Base-by-base conservation (phyloP, 35 echinoderm and acorn worm species). In the Strongylocentrotus purpuratus region DNA sequence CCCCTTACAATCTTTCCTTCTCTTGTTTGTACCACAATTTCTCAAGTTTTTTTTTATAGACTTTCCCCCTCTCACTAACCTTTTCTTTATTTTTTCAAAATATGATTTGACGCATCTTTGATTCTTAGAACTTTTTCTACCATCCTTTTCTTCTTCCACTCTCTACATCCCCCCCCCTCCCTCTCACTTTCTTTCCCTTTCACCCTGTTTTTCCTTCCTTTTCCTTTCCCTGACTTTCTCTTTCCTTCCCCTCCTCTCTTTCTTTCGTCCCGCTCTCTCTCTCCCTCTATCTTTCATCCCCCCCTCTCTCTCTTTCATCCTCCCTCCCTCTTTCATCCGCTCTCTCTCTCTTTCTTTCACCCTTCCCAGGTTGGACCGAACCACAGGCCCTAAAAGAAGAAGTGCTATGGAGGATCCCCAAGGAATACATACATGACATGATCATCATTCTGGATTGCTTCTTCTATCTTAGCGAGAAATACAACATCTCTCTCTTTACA, bases 361-460 rank as follows among this genome's bases (percentile, higher is more conserved):
- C 9, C 46, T 61, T 4, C 58, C 33, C 71, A 96, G 96, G 96
- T 47, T 96, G 96, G 96, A 35, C 47, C 15, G 94, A 89, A 15
- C 94, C 65, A 32, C 88, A 87, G 7, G 92, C 88, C 45, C 86
- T 97, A 17, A 91, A 93, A 45, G 88, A 93, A 32, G 46, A 48
- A 46, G 92, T 97, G 5, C 48, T 97, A 33, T 94, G 95, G 9
- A 94, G 70, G 32, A 94, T 95, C 20, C 92, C 96, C 4, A 87
- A 92, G 33, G 15, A 78, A 60, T 78, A 94, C 22, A 91, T 95
- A 46, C 89, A 71, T 22, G 94, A 97, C 92, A 97, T 95, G 90
- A 50, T 97, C 35, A 94, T 97, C 32, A 60, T 97, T 50, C 92
- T 97, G 12, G 96, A 97, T 90, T 97, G 96, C 50, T 92, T 95